These are phyloP conservation scores for Apomyelois bistriatella DNA, from an alignment of 2,888 invertebrate species.

Conservation along the genomic window DNA sequence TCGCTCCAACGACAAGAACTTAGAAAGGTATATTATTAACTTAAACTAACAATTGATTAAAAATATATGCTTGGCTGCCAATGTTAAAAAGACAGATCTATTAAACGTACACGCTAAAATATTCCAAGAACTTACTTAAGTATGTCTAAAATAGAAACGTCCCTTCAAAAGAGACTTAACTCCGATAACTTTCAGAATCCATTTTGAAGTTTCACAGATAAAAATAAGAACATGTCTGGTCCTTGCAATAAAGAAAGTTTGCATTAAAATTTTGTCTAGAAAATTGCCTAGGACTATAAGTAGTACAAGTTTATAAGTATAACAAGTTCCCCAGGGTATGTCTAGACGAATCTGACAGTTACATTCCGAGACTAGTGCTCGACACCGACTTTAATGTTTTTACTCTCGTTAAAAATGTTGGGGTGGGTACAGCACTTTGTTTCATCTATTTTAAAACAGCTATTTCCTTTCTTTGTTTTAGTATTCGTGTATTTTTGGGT, in stretches of 20 bases:
- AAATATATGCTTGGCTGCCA: too few relatives aligned
- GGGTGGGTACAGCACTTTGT: not conserved
- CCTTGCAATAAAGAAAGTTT: not conserved
- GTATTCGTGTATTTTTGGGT: not conserved
- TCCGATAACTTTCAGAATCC: too few relatives aligned
- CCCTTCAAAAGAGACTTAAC: too few relatives aligned
- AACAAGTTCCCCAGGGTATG: not conserved
- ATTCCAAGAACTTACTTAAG: too few relatives aligned
- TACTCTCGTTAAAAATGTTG: slow-evolving; percentile 3
- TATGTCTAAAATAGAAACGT: too few relatives aligned
- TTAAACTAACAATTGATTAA: too few relatives aligned
- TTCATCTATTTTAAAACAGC: not conserved
- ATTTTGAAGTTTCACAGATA: too few relatives aligned
- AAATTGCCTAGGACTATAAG: not conserved
- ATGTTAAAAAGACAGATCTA: too few relatives aligned
- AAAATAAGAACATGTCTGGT: too few relatives aligned
- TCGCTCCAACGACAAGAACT: too few relatives aligned
- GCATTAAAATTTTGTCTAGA: not conserved
- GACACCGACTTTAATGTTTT: not conserved
- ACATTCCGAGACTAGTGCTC: not conserved
- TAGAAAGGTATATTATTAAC: too few relatives aligned
- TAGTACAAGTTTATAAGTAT: not conserved
- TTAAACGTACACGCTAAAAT: too few relatives aligned
- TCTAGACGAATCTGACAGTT: slow-evolving; percentile 5
- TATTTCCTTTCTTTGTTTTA: not conserved